phyloP scores from a whole-genome alignment of 1,140 invertebrate genomes.

The Tetragonula clypearis region DNA sequence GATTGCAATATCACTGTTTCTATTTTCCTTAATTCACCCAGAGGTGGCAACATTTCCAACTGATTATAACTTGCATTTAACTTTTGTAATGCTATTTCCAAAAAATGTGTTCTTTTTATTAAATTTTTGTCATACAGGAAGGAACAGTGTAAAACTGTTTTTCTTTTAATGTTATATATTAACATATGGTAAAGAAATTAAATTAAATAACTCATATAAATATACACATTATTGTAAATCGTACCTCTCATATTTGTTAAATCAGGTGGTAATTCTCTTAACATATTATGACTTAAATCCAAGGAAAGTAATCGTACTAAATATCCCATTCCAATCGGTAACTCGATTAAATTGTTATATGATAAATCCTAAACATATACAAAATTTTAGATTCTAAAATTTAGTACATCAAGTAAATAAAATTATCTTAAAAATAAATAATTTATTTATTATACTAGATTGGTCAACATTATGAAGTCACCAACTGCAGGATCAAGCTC shows the following conservation, averaged over 20 bases:
- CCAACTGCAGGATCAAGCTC: slow-evolving; percentile 85
- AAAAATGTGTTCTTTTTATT: slow-evolving; percentile 13
- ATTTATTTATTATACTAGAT: slow-evolving; percentile 81
- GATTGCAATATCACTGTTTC: slow-evolving; percentile 91
- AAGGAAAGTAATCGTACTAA: slow-evolving; percentile 83
- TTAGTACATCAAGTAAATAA: background rate
- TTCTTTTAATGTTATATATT: background rate
- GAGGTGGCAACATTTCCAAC: slow-evolving; percentile 85
- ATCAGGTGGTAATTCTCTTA: slow-evolving; percentile 83
- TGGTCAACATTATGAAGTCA: slow-evolving; percentile 88
- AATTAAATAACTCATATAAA: background rate
- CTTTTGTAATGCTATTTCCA: slow-evolving; percentile 80
- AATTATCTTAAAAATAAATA: background rate
- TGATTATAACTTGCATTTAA: slow-evolving; percentile 85
- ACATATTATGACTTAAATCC: slow-evolving; percentile 84
- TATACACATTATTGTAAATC: slow-evolving; percentile 41
- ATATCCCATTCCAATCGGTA: slow-evolving; percentile 84
- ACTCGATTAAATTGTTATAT: slow-evolving; percentile 82
- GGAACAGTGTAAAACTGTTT: slow-evolving; percentile 12
- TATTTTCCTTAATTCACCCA: slow-evolving; percentile 90
- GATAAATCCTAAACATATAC: slow-evolving; percentile 83
- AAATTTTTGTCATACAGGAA: slow-evolving; percentile 8
- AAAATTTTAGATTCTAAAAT: background rate
- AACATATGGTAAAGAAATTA: slow-evolving; percentile 1
- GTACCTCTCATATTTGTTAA: slow-evolving; percentile 83